phyloP scores from a whole-genome alignment of 2,113 vertebrate genomes.

The Ursus arctos region DNA sequence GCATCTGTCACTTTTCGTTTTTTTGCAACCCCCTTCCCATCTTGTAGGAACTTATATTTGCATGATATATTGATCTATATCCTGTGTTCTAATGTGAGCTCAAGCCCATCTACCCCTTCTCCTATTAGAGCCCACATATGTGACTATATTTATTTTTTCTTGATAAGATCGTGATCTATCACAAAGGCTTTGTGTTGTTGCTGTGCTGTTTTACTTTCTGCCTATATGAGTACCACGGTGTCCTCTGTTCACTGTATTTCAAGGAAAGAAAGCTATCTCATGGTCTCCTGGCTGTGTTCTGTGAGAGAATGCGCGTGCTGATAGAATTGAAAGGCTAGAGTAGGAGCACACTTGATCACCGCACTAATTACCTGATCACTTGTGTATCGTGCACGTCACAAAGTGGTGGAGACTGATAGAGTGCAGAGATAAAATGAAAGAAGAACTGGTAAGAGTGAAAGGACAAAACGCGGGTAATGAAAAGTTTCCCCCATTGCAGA shows the following conservation, averaged over 20 bases:
- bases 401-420: neutral
- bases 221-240: accelerated
- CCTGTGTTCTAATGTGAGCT: neutral
- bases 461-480: neutral
- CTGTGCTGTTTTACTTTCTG: neutral
- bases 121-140: neutral
- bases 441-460: neutral
- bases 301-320: neutral
- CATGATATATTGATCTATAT: neutral
- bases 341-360: neutral
- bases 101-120: neutral
- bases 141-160: neutral
- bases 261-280: neutral
- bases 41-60: neutral
- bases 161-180: neutral
- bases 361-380: neutral
- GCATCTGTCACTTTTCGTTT: neutral
- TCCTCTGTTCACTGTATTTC: neutral
- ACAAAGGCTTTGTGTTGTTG: neutral
- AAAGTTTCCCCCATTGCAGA: neutral
- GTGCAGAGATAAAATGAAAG: neutral
- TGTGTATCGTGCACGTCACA: neutral
- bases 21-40: neutral
- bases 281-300: neutral
- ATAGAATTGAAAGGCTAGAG: neutral